Evolutionary conservation across 2,113 vertebrate species (phyloP).

Genomic region (Cheilinus undulatus): DNA sequence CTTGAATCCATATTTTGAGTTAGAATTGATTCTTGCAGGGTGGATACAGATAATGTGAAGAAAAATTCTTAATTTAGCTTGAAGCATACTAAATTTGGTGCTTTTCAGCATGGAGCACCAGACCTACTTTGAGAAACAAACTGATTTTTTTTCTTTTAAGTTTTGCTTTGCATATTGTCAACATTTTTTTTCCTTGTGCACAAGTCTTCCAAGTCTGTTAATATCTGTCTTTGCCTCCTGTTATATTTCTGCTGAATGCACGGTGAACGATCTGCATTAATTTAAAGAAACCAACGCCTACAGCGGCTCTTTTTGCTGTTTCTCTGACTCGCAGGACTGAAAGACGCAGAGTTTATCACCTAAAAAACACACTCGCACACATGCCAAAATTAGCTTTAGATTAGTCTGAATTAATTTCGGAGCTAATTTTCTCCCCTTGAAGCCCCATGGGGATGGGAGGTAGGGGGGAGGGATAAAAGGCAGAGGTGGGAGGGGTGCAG

Average conservation of each 20-base stretch:
- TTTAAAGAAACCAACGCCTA: neutral
- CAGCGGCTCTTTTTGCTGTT: neutral
- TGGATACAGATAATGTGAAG: neutral
- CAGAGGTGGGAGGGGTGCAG: conserved; percentile 17
- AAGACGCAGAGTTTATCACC: conserved; percentile 57
- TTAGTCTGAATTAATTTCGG: conserved; percentile 74
- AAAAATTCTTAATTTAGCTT: neutral
- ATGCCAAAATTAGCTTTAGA: conserved; percentile 64
- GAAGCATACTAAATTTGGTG: neutral
- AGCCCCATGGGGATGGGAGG: conserved; percentile 51
- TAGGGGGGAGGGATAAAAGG: conserved; percentile 49
- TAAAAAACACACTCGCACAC: conserved; percentile 63
- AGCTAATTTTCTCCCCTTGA: conserved; percentile 73
- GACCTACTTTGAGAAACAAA: neutral
- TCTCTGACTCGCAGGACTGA: conserved; percentile 22
- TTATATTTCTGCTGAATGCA: neutral
- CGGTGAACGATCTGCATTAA: neutral
- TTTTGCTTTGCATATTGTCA: too few relatives aligned
- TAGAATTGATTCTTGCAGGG: neutral
- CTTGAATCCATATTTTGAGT: neutral
- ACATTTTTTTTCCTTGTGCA: too few relatives aligned
- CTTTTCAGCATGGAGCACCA: neutral
- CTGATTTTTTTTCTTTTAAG: too few relatives aligned
- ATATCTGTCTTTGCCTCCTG: neutral
- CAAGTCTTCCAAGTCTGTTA: neutral